phyloP scores from a whole-genome alignment of 2,888 invertebrate species.

The Leistus spinibarbis region DNA sequence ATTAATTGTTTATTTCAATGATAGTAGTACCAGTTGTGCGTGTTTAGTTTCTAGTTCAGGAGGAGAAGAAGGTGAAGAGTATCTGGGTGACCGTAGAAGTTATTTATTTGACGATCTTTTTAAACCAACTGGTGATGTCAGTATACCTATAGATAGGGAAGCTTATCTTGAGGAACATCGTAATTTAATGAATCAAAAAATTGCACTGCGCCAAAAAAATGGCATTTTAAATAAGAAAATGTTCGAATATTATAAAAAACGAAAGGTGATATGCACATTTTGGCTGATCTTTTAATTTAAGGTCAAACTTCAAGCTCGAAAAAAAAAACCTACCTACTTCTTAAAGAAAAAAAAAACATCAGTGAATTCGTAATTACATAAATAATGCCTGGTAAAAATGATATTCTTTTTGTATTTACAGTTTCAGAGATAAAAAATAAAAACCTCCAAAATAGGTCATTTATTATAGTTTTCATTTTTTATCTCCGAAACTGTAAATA shows the following conservation, averaged over 20 bases:
- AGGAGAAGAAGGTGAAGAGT: slow-evolving; percentile 8
- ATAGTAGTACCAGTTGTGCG: not conserved
- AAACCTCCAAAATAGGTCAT: no score
- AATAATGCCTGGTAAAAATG: no score
- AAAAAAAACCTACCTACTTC: no score
- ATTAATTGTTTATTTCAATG: not conserved
- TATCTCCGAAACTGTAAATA: no score
- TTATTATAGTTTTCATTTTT: no score
- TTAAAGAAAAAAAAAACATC: no score
- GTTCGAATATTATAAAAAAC: slow-evolving; percentile 14
- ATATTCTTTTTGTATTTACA: no score
- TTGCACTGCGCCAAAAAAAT: slow-evolving; percentile 14
- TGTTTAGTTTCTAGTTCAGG: not conserved
- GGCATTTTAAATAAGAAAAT: slow-evolving; percentile 12
- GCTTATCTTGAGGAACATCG: slow-evolving; percentile 10
- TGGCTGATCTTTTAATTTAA: no score
- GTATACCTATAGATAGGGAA: slow-evolving; percentile 8
- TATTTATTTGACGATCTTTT: not conserved
- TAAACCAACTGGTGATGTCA: not conserved
- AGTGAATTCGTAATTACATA: no score
- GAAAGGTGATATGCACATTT: slow-evolving; percentile 13
- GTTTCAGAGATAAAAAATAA: no score
- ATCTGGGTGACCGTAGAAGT: not conserved
- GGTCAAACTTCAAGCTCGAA: no score
- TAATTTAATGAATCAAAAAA: not conserved